Evolutionary conservation across 2,797 vertebrate genomes (phyloP), one percentile per base, ranked within the genome.

Genomic region (Lithobates sylvaticus): DNA sequence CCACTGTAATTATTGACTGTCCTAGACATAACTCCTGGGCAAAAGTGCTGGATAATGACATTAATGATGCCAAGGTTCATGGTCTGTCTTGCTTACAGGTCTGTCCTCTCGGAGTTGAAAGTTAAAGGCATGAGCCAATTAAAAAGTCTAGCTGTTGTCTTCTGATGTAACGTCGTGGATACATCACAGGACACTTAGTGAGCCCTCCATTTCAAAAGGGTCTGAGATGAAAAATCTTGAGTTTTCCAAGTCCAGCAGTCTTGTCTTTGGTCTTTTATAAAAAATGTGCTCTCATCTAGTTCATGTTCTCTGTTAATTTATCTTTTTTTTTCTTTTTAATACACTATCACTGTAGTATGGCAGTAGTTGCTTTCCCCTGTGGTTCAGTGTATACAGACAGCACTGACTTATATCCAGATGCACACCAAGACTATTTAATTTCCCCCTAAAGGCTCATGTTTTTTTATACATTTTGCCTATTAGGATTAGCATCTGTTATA

Each of bases 401-500:
- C 54, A 23, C 47, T 21, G 32, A 58, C 27, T 39, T 39, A 39
- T 9, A 78, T 67, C 44, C 23, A 54, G 21, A 50, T 50, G 47
- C 64, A 44, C 44, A 71, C 44, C 10, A 16, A 50, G 47, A n/a
- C 42, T 27, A 34, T 70, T 32, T 47, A n/a, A 8, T 1, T 50
- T 69, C 16, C 69, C 78, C 78, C 78, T 23, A n/a, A 13, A 26
- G 42, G 15, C 68, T 15, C 29, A 23, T 18, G 27, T 12, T 2
- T 12, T 2, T 58, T 36, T 32, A 5, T 34, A 54, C 29, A 81
- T 36, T 47, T 26, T 71, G 44, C 29, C 44, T 32, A 71, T 54
- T 29, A 54, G 6, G 10, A 58, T 32, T 58, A 80, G 50, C 78
- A 81, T 81, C 67, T 81, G 78, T 70, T 81, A 80, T 71, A 61